These are phyloP conservation scores for Syrphus vitripennis DNA, from an alignment of 2,888 invertebrate genomes.

Conservation along the genomic window DNA sequence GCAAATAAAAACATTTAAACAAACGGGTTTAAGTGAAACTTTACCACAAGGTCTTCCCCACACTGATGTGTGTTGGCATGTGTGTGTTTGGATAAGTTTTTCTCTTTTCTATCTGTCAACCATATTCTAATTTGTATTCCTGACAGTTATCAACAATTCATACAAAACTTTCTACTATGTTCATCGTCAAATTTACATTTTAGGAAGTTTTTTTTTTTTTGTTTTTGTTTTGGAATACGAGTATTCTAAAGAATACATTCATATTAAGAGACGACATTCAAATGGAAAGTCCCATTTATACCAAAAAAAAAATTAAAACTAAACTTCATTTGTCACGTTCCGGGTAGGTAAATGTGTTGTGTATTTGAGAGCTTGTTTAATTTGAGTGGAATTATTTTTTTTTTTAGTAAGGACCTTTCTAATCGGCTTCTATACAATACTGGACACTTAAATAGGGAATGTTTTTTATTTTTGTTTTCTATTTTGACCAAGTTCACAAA, in stretches of 20 bases:
- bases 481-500: background rate
- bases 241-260: background rate
- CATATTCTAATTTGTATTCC: slow-evolving; percentile 59
- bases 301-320: background rate
- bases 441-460: background rate
- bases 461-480: background rate
- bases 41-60: background rate
- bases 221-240: background rate
- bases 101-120: slow-evolving; percentile 4
- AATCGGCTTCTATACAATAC: background rate
- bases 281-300: too few relatives aligned
- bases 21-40: slow-evolving; percentile 25
- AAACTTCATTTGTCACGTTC: background rate
- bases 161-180: slow-evolving; percentile 60
- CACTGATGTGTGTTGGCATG: background rate
- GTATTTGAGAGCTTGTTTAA: background rate
- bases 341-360: background rate
- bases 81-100: background rate
- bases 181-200: slow-evolving; percentile 65
- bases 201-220: background rate
- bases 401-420: background rate
- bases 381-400: background rate
- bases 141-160: slow-evolving; percentile 65
- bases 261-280: background rate
- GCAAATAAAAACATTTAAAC: slow-evolving; percentile 6